Evolutionary conservation across 2,888 invertebrate genomes (phyloP).

Genomic region (Crematogaster levior): DNA sequence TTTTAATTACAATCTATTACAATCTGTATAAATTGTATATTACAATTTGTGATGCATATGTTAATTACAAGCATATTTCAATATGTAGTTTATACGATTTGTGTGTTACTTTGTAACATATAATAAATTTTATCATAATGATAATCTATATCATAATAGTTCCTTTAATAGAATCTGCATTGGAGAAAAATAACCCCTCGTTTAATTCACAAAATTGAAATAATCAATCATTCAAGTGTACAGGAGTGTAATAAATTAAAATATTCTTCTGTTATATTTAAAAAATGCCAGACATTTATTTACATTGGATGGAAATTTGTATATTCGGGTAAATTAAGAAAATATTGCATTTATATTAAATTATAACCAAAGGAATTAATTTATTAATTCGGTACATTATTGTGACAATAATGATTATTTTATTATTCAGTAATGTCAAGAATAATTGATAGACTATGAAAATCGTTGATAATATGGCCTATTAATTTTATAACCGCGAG

Average conservation of each 20-base stretch:
- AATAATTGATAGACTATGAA: slow-evolving; percentile 51
- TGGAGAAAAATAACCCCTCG: background rate
- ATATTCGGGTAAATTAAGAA: background rate
- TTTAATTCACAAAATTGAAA: slow-evolving; percentile 30
- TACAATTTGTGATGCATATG: background rate
- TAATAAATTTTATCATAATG: background rate
- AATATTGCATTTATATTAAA: background rate
- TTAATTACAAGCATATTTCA: slow-evolving; percentile 1
- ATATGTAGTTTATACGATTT: background rate
- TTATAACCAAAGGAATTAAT: slow-evolving; percentile 10
- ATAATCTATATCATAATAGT: slow-evolving; percentile 17
- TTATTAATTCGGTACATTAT: slow-evolving; percentile 27
- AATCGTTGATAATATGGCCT: slow-evolving; percentile 48
- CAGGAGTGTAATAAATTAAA: background rate
- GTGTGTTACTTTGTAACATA: background rate
- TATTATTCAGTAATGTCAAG: slow-evolving; percentile 38
- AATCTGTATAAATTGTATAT: background rate
- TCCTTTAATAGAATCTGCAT: slow-evolving; percentile 4
- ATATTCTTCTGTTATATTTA: background rate
- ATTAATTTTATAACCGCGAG: slow-evolving; percentile 50
- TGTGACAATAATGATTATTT: slow-evolving; percentile 25
- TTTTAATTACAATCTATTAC: background rate
- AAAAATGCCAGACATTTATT: background rate
- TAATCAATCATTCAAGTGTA: slow-evolving; percentile 5
- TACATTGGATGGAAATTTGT: background rate